Conservation (phyloP, 1,140 invertebrate genomes). For the Tachypleus tridentatus region DNA sequence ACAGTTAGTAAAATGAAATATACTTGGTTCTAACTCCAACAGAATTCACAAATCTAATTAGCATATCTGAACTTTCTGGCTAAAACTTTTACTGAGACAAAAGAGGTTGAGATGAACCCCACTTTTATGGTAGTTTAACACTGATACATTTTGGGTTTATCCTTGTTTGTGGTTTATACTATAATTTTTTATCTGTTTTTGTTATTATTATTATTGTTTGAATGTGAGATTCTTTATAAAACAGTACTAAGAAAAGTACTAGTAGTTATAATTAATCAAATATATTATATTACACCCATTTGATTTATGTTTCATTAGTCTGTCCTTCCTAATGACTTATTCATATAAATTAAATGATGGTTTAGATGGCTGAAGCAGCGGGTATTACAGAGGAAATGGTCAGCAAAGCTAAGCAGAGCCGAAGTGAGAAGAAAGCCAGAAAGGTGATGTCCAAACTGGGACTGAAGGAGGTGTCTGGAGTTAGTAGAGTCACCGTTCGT, state of each 20-base stretch:
- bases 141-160: no score
- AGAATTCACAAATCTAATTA: no score
- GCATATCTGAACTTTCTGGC: no score
- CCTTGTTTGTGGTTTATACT: no score
- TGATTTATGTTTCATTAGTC: neutral
- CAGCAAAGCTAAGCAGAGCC: conserved; percentile 91
- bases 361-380: conserved; percentile 44
- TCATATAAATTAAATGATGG: no score
- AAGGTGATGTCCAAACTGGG: conserved; percentile 99
- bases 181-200: no score
- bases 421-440: conserved; percentile 97
- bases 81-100: no score
- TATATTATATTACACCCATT: neutral
- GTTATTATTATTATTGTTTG: no score
- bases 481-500: conserved; percentile 93
- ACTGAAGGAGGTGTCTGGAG: conserved; percentile 85
- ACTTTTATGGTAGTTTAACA: no score
- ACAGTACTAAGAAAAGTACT: neutral
- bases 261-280: neutral
- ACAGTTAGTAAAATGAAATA: no score
- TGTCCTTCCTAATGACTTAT: neutral
- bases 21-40: no score
- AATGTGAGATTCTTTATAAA: neutral
- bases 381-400: conserved; percentile 70
- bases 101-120: no score